phyloP scores from a whole-genome alignment of 1,140 invertebrate species.

The Hydropsyche tenuis region DNA sequence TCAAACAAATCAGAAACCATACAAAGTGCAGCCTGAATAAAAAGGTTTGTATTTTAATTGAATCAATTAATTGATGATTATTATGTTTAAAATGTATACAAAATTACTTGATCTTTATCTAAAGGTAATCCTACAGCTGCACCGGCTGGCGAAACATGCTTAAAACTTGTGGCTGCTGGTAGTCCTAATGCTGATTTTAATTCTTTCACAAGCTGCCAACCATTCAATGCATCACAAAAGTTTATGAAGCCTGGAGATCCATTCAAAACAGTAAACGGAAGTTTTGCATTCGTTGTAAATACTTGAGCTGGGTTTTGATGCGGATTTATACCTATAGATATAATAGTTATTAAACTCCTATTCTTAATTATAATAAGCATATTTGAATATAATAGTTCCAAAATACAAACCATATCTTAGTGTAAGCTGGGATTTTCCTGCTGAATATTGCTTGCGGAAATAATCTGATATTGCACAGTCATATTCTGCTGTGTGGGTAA shows the following conservation, averaged over 20 bases:
- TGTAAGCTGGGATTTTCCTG: conserved; percentile 78
- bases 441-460: conserved; percentile 89
- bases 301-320: conserved; percentile 97
- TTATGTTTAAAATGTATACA: neutral
- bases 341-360: neutral
- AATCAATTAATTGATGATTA: neutral
- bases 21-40: conserved; percentile 82
- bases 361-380: neutral
- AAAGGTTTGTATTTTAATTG: neutral
- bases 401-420: conserved; percentile 79
- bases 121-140: conserved; percentile 89
- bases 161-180: conserved; percentile 96
- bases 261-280: conserved; percentile 92
- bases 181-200: conserved; percentile 78
- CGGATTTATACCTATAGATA: conserved; percentile 83
- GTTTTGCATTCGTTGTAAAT: conserved; percentile 78
- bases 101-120: conserved; percentile 65
- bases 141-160: conserved; percentile 96
- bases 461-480: conserved; percentile 95
- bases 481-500: conserved; percentile 94
- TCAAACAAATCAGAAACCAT: conserved; percentile 89
- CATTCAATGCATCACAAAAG: conserved; percentile 96
- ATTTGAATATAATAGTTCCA: neutral
- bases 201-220: conserved; percentile 94
- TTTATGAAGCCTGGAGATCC: conserved; percentile 98